phyloP scores from a whole-genome alignment of 2,888 invertebrate species.

The Luffia ferchaultella region DNA sequence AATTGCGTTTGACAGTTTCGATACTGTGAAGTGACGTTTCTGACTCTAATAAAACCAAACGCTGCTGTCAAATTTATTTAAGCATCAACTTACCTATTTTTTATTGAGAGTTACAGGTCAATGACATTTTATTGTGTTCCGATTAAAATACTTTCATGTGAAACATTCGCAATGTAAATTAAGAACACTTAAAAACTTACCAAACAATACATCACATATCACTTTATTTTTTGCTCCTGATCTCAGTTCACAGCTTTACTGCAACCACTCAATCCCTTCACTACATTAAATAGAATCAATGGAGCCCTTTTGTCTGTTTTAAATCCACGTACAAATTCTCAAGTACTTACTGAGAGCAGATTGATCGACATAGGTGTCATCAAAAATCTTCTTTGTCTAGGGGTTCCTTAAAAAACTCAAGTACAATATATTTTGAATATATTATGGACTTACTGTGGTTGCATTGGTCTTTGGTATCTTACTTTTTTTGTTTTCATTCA shows the following conservation, averaged over 20 bases:
- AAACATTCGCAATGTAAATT: neutral
- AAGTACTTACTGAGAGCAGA: neutral
- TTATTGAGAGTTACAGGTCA: too few relatives aligned
- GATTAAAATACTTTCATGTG: neutral
- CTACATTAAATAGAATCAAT: neutral
- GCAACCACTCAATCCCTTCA: neutral
- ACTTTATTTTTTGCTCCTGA: neutral
- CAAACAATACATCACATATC: neutral
- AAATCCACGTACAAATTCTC: neutral
- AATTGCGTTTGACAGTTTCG: too few relatives aligned
- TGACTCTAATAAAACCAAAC: too few relatives aligned
- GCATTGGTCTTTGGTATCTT: too few relatives aligned
- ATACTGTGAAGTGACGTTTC: too few relatives aligned
- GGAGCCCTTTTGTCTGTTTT: neutral
- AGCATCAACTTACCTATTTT: too few relatives aligned
- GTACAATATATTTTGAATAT: conserved; percentile 60
- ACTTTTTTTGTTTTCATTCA: too few relatives aligned
- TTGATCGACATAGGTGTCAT: conserved; percentile 13
- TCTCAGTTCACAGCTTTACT: neutral
- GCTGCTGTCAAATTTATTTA: too few relatives aligned
- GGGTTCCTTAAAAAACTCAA: conserved; percentile 22
- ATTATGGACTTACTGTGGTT: conserved; percentile 40
- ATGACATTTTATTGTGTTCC: too few relatives aligned
- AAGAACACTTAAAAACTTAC: neutral
- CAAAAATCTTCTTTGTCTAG: conserved; percentile 44